Evolutionary conservation across 2,888 invertebrate genomes (phyloP), one percentile per base, ranked within the genome.

Genomic region (Ochropleura plecta): DNA sequence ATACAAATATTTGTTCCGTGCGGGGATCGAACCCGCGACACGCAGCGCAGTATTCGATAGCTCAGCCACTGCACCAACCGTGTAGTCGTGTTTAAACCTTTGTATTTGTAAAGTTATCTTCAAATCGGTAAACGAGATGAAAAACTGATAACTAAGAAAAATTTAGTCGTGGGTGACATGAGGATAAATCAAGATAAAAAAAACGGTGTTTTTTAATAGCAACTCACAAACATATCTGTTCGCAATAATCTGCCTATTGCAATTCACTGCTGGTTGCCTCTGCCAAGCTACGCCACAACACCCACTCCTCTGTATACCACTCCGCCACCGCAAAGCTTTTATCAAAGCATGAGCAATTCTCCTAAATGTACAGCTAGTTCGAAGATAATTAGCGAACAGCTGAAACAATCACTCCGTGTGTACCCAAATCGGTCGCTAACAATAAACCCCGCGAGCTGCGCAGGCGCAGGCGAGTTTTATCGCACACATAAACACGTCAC

Each of bases 401-500:
- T 65, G 10, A 65, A 81, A 84, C 20, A 85, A 80, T 74, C 73
- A 14, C 82, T 69, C 79, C 85, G 88, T 88, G 88, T 89, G 87
- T 73, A 66, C 69, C 81, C 83, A 80, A 85, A 85, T 85, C 77
- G 60, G 64, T 69, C 51, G 67, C 74, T 77, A 79, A 87, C 88
- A 88, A 90, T 90, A 90, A 88, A 87, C 78, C 76, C 69, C 73
- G 82, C 76, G 79, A 84, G 71, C 80, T 83, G 84, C 86, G 86
- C 89, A 81, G 81, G 85, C 90, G 90, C 90, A 89, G 88, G 86
- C 86, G 86, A 88, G 88, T 90, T 93, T 92, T 92, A 92, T 91
- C 89, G 88, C 85, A 77, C 78, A 78, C 89, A 92, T 93, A 93
- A 93, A 93, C 90, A 91, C 92, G 90, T 92, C 93, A 90, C 88